Base-by-base conservation (phyloP, 1,140 invertebrate genomes). In the Dryas iulia region DNA sequence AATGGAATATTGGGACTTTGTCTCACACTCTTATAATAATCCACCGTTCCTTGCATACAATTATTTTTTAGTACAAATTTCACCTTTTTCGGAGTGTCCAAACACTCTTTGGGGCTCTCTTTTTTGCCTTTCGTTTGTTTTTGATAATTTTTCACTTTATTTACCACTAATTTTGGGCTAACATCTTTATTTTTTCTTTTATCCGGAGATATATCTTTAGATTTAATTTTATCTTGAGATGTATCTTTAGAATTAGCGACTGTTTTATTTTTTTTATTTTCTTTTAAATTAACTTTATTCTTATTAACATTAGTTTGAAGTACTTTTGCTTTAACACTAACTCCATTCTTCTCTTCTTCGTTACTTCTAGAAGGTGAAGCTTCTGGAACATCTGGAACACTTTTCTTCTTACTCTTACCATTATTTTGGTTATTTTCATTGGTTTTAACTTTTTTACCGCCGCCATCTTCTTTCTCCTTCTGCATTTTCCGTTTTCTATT, bases 1-100 rank as follows among this genome's bases (percentile, higher is more conserved):
- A 93, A 96, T 0, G 96, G 96, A 72, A 96, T 94, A n/a, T 91
- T 93, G 0, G 96, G 96, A 58, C 95, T 96, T 66, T 93, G 92
- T 66, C 92, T 90, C 2, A 97, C 85, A 78, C 95, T 94, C 21
- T 93, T 92, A 31, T 94, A 92, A 78, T 96, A 96, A 67, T 97
- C 95, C 1, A 94, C 93, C 0, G 94, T 93, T 21, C 93, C 93
- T 76, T 96, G 95, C 31, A 93, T 92, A 14, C 93, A 93, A 77
- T 96, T 96, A 28, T 93, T 92, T 57, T 95, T 94, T 0, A 95
- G 82, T 23, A 93, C 92, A 59, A 96, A 96, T 82, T 95, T 94
- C 0, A 96, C 95, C 58, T 84, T 91, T 58, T 92, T 92, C 3
- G 82, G 86, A 3, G 83, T 82, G 11, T 81, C 71, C 39, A 74